Conservation (phyloP, 2,113 vertebrate genomes). For the Todiramphus saurophagus region DNA sequence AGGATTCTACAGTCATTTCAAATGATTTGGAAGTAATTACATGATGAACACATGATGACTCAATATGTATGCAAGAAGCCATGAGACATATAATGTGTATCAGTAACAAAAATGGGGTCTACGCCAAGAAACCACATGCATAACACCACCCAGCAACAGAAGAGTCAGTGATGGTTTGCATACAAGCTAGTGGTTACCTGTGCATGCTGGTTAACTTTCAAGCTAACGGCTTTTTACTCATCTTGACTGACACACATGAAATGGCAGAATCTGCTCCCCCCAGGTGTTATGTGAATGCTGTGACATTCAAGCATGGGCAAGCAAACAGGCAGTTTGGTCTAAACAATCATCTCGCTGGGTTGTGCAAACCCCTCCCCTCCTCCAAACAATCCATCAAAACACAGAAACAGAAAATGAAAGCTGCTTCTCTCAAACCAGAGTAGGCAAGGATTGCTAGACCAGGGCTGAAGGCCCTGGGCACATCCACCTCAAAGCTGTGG, state of each 20-base stretch:
- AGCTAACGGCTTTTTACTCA: neutral
- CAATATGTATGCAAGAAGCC: slow-evolving; percentile 8
- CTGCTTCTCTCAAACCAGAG: neutral
- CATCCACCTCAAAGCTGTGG: neutral
- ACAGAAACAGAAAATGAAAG: neutral
- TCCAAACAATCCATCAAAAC: neutral
- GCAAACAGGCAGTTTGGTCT: neutral
- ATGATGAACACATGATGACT: slow-evolving; percentile 5
- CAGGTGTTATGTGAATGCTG: neutral
- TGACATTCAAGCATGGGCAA: neutral
- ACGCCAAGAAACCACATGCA: neutral
- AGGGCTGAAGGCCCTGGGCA: neutral
- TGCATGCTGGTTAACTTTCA: neutral
- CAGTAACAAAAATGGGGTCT: neutral
- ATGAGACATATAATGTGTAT: neutral
- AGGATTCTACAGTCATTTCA: neutral
- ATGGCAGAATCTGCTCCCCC: neutral
- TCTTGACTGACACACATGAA: neutral
- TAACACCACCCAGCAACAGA: neutral
- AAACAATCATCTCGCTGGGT: neutral
- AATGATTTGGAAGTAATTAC: slow-evolving; percentile 29
- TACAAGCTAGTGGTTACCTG: neutral
- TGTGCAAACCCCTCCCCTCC: neutral
- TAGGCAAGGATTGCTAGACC: neutral
- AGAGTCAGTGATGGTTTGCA: neutral